Evolutionary conservation across 30 jellyfish, hydroid and myxozoan species (phyloP).

Genomic region (Hydractinia echinata): DNA sequence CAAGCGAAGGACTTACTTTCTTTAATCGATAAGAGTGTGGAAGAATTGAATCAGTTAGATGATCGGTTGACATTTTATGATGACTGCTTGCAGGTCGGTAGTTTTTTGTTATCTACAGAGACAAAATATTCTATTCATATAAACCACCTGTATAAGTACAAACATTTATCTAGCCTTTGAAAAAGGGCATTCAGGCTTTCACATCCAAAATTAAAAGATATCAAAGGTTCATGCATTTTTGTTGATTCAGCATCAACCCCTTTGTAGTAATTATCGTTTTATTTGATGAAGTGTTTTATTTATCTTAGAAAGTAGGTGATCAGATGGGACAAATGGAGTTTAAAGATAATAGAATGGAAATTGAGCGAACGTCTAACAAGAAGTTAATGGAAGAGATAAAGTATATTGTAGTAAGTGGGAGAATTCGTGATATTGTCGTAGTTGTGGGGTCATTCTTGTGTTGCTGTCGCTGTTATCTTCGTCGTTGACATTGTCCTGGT

Average conservation of each 20-base stretch:
- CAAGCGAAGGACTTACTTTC: constrained; percentile 68
- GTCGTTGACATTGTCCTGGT: no score
- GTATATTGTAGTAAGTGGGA: constrained; percentile 64
- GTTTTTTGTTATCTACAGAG: no score
- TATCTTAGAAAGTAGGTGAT: constrained; percentile 71
- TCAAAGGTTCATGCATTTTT: no score
- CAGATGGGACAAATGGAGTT: constrained; percentile 97
- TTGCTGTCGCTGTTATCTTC: no score
- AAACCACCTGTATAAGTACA: no score
- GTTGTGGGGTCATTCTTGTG: no score
- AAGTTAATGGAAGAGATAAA: constrained; percentile 76
- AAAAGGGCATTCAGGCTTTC: no score
- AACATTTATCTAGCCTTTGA: not conserved
- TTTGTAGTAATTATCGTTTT: not conserved
- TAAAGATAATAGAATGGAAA: constrained; percentile 79
- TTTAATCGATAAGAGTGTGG: constrained; percentile 66
- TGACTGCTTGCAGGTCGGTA: constrained; percentile 49
- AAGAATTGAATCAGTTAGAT: constrained; percentile 66
- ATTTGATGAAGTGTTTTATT: not conserved
- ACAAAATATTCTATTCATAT: no score
- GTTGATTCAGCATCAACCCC: no score
- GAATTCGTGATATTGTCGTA: no score
- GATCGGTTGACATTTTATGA: constrained; percentile 59
- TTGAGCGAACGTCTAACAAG: constrained; percentile 68
- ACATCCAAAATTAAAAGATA: no score